These are phyloP conservation scores for Brachionus sp. DNA, from an alignment of 1,140 invertebrate genomes.

Conservation along the genomic window DNA sequence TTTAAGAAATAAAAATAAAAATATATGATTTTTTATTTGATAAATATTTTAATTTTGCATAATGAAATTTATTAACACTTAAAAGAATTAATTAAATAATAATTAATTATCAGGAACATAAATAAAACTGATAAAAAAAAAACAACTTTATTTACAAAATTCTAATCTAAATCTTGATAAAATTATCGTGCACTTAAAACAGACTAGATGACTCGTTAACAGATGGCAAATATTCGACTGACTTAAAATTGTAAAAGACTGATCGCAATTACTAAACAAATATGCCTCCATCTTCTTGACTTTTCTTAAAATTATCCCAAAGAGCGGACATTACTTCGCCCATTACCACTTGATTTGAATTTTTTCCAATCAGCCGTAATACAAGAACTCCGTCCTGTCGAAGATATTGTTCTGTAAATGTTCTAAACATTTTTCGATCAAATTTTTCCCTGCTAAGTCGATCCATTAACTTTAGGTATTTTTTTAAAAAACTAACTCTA, in stretches of 20 bases:
- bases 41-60: background rate
- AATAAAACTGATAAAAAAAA: background rate
- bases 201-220: background rate
- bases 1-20: too few species aligned
- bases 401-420: constrained; percentile 62
- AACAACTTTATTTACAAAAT: background rate
- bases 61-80: background rate
- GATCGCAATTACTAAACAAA: constrained; percentile 20
- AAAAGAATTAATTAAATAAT: background rate
- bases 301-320: constrained; percentile 51
- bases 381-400: constrained; percentile 62
- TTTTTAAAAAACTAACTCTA: constrained; percentile 57
- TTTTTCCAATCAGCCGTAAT: constrained; percentile 61
- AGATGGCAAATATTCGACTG: background rate
- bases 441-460: constrained; percentile 52
- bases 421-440: constrained; percentile 52
- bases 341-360: constrained; percentile 62
- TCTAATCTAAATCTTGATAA: background rate
- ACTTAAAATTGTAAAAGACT: background rate
- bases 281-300: constrained; percentile 42
- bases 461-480: constrained; percentile 59
- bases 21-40: background rate
- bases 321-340: constrained; percentile 62
- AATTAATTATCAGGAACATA: background rate
- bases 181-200: background rate